Conservation (phyloP, 2,113 vertebrate species). For the Gnathonemus echidnorhynchus region DNA sequence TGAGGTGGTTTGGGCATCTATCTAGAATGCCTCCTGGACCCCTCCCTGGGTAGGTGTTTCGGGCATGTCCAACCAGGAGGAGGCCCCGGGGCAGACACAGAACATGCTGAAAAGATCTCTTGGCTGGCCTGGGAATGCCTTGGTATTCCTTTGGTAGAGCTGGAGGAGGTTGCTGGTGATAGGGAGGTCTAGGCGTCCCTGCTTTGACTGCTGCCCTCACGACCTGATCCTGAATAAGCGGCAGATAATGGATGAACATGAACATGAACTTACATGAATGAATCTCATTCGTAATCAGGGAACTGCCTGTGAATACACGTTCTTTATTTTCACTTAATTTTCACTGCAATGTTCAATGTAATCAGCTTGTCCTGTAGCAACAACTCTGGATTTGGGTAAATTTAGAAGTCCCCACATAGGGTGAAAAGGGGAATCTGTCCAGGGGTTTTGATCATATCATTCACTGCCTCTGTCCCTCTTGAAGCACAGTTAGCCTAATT, state of each 20-base stretch:
- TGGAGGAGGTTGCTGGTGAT: neutral
- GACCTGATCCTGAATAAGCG: neutral
- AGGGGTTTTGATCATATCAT: neutral
- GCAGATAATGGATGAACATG: neutral
- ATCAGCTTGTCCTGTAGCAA: neutral
- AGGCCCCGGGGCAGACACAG: neutral
- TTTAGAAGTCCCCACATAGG: neutral
- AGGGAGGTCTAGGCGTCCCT: neutral
- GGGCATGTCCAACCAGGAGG: neutral
- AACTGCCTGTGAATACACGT: neutral
- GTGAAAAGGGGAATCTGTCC: neutral
- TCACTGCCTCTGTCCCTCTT: neutral
- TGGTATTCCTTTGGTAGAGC: neutral
- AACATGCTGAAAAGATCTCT: neutral
- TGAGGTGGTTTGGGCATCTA: neutral
- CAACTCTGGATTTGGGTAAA: neutral
- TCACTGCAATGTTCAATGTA: neutral
- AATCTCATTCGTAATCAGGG: neutral
- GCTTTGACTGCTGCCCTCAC: too few relatives aligned
- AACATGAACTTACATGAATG: too few relatives aligned
- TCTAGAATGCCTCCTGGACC: neutral
- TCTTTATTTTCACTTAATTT: too few relatives aligned
- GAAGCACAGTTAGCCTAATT: neutral
- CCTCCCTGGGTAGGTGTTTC: neutral
- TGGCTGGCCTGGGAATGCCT: neutral